Evolutionary conservation across 2,797 vertebrate genomes (phyloP), one percentile per base, ranked within the genome.

Genomic region (Amblyopsis hoosieri): DNA sequence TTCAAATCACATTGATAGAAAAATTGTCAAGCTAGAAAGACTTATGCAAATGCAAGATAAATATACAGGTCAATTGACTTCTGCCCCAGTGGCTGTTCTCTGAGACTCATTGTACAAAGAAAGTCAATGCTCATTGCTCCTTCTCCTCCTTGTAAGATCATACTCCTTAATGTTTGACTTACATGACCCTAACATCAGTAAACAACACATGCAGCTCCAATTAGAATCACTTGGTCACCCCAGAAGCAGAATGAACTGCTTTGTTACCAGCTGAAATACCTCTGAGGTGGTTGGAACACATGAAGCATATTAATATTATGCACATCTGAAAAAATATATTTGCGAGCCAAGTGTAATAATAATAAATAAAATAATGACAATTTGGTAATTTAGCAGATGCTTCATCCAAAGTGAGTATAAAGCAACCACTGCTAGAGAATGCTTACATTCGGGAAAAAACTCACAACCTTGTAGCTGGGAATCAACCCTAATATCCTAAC

Each of bases 221-320:
- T 90, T 91, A 83, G 85, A 92, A 91, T 92, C 91, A 92, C 88
- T 92, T 91, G 90, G 76, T 85, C 82, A 80, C 62, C 85, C 83
- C 76, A 68, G 68, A 59, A 80, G 79, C 78, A 66, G 82, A 82
- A 91, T 86, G 81, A 92, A 91, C 71, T 62, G 75, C 87, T 86
- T 92, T 91, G 85, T 88, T 88, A 66, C 52, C 71, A 64, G 55
- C 67, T 81, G 71, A 79, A 62, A 63, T 75, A 71, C 71, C 71
- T 79, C 60, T 53, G 63, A 57, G 45, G 62, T 66, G 67, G 65
- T 63, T 54, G 62, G 9, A 76, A 65, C 60, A 60, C 64, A 69
- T 37, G 67, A 56, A 65, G 49, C 14, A 59, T 47, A 60, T 57
- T 59, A 67, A 63, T 47, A 48, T 64, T 50, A 49, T 23, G 62